Evolutionary conservation across 2,888 invertebrate genomes (phyloP).

Genomic region (Anthrax anthrax): DNA sequence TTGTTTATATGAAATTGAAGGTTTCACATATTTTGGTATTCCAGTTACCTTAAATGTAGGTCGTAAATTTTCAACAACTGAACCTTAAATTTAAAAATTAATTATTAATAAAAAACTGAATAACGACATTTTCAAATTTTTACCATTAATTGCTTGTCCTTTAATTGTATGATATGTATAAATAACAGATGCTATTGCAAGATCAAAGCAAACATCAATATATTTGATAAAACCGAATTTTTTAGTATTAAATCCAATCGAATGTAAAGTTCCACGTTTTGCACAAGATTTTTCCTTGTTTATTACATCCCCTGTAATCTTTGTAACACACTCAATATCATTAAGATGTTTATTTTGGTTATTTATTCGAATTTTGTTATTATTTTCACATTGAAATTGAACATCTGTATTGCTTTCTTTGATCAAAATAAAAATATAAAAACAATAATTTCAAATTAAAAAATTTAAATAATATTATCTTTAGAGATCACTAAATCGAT

Average conservation of each 20-base stretch:
- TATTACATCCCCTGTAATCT: neutral
- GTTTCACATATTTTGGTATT: constrained; percentile 14
- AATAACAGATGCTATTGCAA: constrained; percentile 19
- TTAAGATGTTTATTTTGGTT: neutral
- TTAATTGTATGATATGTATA: constrained; percentile 26
- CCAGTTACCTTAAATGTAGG: constrained; percentile 21
- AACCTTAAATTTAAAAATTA: neutral
- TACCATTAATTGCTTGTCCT: constrained; percentile 27
- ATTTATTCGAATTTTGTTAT: neutral
- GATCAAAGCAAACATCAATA: constrained; percentile 28
- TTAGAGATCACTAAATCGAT: neutral
- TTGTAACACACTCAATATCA: neutral
- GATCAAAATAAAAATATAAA: neutral
- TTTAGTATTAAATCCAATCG: constrained; percentile 4
- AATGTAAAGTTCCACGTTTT: neutral
- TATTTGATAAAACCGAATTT: constrained; percentile 12
- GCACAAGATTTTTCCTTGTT: neutral
- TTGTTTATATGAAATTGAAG: constrained; percentile 22
- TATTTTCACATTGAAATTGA: neutral
- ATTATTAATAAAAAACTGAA: too few relatives aligned
- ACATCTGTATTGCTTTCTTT: neutral
- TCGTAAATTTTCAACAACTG: neutral
- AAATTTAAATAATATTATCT: neutral
- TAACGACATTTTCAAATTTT: constrained; percentile 4
- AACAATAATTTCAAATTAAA: neutral